These are phyloP conservation scores for Typhlichthys subterraneus DNA, from an alignment of 2,797 vertebrate species.

Conservation along the genomic window DNA sequence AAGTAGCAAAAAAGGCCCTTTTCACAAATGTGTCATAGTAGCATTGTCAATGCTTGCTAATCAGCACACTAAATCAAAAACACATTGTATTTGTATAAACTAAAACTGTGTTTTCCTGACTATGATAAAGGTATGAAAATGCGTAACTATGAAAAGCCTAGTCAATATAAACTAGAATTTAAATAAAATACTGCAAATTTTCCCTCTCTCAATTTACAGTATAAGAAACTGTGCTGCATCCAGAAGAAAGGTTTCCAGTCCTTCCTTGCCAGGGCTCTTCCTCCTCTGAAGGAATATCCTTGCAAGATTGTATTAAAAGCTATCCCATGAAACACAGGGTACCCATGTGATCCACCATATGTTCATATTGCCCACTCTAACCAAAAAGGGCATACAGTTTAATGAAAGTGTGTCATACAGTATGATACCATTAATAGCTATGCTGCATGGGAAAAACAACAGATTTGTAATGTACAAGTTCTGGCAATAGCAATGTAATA, in stretches of 20 bases:
- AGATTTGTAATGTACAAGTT: neutral
- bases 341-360: slow-evolving; percentile 32
- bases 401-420: slow-evolving; percentile 49
- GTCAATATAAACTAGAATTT: too few species aligned
- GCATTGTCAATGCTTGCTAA: too few species aligned
- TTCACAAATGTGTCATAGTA: too few species aligned
- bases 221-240: slow-evolving; percentile 32
- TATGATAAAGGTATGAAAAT: too few species aligned
- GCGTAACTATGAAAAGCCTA: too few species aligned
- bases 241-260: slow-evolving; percentile 50
- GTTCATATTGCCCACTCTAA: slow-evolving; percentile 38
- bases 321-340: slow-evolving; percentile 56
- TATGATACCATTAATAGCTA: slow-evolving; percentile 39
- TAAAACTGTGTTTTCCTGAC: too few species aligned
- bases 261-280: slow-evolving; percentile 29
- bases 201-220: slow-evolving; percentile 23
- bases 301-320: slow-evolving; percentile 59
- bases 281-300: slow-evolving; percentile 58
- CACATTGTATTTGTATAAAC: too few species aligned
- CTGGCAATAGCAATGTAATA: too few species aligned
- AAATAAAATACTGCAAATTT: too few species aligned
- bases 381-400: slow-evolving; percentile 31
- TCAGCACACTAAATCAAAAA: too few species aligned
- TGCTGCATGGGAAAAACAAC: neutral
- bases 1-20: too few species aligned